Conservation (phyloP, 2,113 vertebrate genomes). For the Thalassarche chlororhynchos region DNA sequence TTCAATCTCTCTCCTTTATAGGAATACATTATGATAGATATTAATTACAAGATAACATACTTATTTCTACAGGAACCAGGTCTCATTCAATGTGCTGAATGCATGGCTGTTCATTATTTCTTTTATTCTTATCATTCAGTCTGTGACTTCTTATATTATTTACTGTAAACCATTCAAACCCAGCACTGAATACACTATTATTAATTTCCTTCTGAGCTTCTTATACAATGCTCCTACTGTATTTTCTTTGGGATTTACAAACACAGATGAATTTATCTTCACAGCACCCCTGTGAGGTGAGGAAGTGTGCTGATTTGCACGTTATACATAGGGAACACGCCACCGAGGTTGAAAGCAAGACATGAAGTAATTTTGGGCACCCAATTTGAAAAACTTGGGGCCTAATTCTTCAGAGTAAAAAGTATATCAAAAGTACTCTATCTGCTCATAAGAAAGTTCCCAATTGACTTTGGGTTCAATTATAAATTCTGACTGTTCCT, state of each 20-base stretch:
- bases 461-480: neutral
- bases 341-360: neutral
- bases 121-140: neutral
- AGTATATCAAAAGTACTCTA: neutral
- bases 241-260: neutral
- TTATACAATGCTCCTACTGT: neutral
- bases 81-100: neutral
- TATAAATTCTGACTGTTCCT: neutral
- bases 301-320: neutral
- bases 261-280: neutral
- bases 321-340: neutral
- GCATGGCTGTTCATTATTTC: neutral
- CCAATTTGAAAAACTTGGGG: neutral
- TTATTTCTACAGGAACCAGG: neutral
- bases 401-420: neutral
- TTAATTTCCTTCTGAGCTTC: neutral
- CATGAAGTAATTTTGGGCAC: neutral
- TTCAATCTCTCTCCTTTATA: neutral
- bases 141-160: neutral
- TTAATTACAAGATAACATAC: neutral
- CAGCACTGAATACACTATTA: neutral
- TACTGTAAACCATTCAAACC: neutral
- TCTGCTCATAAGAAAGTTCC: neutral
- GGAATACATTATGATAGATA: neutral
- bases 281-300: neutral